Evolutionary conservation across 2,797 vertebrate genomes (phyloP).

Genomic region (Phataginus tricuspis): DNA sequence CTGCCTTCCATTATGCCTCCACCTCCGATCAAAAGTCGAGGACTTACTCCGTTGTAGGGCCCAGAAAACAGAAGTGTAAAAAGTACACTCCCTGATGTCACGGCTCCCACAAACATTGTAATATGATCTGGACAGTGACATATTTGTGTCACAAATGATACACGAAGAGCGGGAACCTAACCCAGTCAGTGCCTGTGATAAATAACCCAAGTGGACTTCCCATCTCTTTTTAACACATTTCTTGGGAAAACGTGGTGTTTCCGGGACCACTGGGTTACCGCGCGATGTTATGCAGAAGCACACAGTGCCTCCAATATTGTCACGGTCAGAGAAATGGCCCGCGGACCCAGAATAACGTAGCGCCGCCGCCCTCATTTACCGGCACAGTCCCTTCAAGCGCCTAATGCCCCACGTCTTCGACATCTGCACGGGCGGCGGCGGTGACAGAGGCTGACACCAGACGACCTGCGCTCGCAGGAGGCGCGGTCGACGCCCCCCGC

Average conservation of each 20-base stretch:
- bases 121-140: background rate
- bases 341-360: background rate
- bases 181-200: background rate
- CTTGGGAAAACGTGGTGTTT: background rate
- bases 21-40: background rate
- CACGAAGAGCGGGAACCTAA: background rate
- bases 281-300: background rate
- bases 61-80: background rate
- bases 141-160: background rate
- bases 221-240: background rate
- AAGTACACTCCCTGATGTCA: background rate
- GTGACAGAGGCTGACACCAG: fast-evolving
- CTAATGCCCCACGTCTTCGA: background rate
- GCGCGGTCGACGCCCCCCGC: background rate
- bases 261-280: background rate
- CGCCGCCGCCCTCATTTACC: background rate
- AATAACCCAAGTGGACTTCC: background rate
- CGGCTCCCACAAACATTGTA: background rate
- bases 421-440: fast-evolving
- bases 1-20: background rate
- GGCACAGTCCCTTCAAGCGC: background rate
- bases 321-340: background rate
- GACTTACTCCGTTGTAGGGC: background rate
- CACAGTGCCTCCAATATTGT: background rate
- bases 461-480: fast-evolving